Percentiles rank a stretch among this genome's conserved stretches.
These are phyloP conservation scores for Drosophila atripex DNA, from an alignment of 2,888 invertebrate genomes.

Conservation along the genomic window DNA sequence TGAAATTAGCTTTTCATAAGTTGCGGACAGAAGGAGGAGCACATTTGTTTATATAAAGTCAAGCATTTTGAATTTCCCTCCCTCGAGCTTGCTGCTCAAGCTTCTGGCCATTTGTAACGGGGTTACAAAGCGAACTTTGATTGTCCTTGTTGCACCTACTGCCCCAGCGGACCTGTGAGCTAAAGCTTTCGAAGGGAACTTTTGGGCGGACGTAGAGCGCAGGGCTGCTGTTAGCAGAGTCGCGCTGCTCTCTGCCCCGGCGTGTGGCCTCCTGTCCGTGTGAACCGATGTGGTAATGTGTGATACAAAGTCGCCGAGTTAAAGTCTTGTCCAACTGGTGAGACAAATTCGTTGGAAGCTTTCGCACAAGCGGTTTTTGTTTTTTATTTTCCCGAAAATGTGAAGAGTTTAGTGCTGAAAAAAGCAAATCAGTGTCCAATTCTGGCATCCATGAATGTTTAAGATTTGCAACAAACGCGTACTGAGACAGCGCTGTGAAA, in stretches of 20 bases:
- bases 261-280: constrained; percentile 18
- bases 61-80: background rate
- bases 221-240: background rate
- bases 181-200: background rate
- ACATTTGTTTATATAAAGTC: too few species aligned
- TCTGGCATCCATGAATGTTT: background rate
- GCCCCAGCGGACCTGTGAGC: background rate
- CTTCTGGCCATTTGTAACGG: background rate
- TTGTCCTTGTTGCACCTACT: background rate
- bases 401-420: constrained; percentile 10
- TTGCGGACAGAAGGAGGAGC: too few species aligned
- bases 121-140: background rate
- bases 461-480: constrained; percentile 19
- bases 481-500: constrained; percentile 21
- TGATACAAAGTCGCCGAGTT: constrained; percentile 76
- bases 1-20: too few species aligned
- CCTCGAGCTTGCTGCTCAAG: background rate
- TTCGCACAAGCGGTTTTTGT: constrained; percentile 76
- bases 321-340: constrained; percentile 81
- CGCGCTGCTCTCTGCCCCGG: constrained; percentile 1
- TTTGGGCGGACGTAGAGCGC: constrained; percentile 2
- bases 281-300: constrained; percentile 63
- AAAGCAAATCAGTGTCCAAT: constrained; percentile 11
- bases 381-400: constrained; percentile 45
- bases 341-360: constrained; percentile 79